Base-by-base conservation (phyloP, 2,113 vertebrate genomes). In the Nanorana parkeri region DNA sequence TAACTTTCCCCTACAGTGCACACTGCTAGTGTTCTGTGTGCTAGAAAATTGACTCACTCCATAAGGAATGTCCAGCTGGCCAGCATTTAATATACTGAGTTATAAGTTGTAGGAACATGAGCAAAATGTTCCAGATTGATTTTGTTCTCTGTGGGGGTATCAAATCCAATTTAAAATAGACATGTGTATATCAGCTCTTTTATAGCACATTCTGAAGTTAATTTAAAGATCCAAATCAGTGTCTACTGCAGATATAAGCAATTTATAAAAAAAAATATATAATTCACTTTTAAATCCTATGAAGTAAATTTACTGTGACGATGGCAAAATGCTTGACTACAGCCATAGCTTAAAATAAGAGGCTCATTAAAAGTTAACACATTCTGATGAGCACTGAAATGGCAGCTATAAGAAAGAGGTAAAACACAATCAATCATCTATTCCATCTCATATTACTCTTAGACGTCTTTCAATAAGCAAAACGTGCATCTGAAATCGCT, bases 351-450 rank as follows among this genome's bases (percentile, higher is more conserved):
- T 64, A 73, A 60, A 81, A 73, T 81, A 73, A 65, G 56, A 65
- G 32, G 28, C 61, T 82, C 61, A 74, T 82, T 82, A 66, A 75
- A 74, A 67, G 80, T 74, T 66, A 82, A 82, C 80, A 67, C 71
- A 81, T 81, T 81, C 58, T 73, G 78, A 80, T 80, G 66, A 71
- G 32, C 56, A 81, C 28, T 72, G 69, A 75, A 66, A 75, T 74
- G 47, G 26, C 60, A 74, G 69, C 69, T 55, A 74, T 74, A 74
- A 55, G 60, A 74, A 74, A 74, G 51, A 54, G 20, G 80, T 66
- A 56, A 75, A 82, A 82, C 69, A 81, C 69, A 74, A 81, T 81
- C 69, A 81, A 81, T 81, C 69, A 81, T 81, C 69, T 65, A 54
- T 81, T 74, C 69, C 61, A 63, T 80, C 60, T 81, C 69, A 65